Percentiles rank a stretch among this genome's conserved stretches.
Evolutionary conservation across 2,888 invertebrate genomes (phyloP).

Genomic region (Synanthedon andrenaeformis): DNA sequence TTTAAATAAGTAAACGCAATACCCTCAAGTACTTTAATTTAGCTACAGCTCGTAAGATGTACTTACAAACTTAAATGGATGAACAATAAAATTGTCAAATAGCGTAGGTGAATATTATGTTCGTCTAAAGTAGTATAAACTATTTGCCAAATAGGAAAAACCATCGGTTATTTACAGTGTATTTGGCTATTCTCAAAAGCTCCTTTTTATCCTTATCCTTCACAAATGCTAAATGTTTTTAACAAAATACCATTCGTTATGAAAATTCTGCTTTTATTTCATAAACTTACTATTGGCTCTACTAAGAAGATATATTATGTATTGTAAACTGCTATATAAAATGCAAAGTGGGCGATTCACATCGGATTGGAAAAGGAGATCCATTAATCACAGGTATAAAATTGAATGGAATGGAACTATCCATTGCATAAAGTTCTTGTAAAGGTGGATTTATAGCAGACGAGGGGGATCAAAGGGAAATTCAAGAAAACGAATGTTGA

Average conservation of each 20-base stretch:
- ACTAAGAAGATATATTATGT: constrained; percentile 4
- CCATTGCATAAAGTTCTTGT: constrained; percentile 12
- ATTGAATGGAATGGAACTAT: constrained; percentile 19
- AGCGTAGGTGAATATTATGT: too few species aligned
- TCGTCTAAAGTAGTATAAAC: too few species aligned
- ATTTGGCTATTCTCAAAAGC: too few species aligned
- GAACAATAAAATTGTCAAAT: neutral
- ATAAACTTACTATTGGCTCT: neutral
- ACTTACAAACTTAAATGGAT: neutral
- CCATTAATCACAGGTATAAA: constrained; percentile 20
- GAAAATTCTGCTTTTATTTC: too few species aligned
- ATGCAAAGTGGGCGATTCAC: constrained; percentile 15
- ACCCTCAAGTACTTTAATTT: constrained; percentile 1
- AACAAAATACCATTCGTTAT: too few species aligned
- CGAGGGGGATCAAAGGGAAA: constrained; percentile 14
- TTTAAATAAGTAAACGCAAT: constrained; percentile 19
- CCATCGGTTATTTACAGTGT: too few species aligned
- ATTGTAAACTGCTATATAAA: constrained; percentile 12
- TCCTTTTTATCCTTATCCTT: too few species aligned
- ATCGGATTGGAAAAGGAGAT: constrained; percentile 12
- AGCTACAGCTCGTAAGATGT: neutral
- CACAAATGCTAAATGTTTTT: too few species aligned
- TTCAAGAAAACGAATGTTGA: constrained; percentile 9
- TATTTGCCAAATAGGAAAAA: too few species aligned
- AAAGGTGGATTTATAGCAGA: constrained; percentile 22